Conservation (phyloP, 1,140 invertebrate species). For the Meloidogyne hapla region DNA sequence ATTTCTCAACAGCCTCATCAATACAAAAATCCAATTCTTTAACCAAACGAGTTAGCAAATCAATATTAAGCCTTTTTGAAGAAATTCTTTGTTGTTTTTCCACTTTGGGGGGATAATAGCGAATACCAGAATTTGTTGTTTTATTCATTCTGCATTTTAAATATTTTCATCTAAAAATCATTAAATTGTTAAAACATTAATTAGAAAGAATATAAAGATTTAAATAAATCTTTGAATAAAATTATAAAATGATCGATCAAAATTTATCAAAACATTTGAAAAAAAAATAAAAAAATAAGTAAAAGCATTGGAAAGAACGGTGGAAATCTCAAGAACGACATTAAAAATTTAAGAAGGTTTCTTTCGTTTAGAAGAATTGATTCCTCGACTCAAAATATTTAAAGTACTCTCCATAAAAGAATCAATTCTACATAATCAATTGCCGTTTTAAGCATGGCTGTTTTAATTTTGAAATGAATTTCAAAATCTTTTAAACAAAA, state of each 20-base stretch:
- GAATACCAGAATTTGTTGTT: neutral
- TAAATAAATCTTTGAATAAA: neutral
- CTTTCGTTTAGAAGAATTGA: no score
- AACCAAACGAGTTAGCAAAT: constrained; percentile 6
- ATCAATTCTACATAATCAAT: no score
- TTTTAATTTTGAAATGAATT: no score
- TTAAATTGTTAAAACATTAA: neutral
- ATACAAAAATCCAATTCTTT: neutral
- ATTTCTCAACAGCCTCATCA: neutral
- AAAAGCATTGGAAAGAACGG: neutral
- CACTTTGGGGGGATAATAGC: neutral
- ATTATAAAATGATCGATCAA: neutral
- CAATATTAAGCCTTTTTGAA: neutral
- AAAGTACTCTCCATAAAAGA: no score
- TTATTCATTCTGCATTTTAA: neutral
- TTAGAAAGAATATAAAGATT: neutral
- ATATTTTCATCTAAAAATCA: neutral
- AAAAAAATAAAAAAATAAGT: neutral
- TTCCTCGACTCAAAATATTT: no score
- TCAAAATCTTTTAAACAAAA: no score
- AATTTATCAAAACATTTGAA: neutral
- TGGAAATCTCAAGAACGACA: neutral
- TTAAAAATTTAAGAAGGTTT: neutral
- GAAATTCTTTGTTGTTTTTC: neutral
- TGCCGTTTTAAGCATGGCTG: no score